A percentile compares a stretch with the other conserved stretches of the same genome.
Conservation (phyloP, 2,888 invertebrate species). For the Aquatica leii region DNA sequence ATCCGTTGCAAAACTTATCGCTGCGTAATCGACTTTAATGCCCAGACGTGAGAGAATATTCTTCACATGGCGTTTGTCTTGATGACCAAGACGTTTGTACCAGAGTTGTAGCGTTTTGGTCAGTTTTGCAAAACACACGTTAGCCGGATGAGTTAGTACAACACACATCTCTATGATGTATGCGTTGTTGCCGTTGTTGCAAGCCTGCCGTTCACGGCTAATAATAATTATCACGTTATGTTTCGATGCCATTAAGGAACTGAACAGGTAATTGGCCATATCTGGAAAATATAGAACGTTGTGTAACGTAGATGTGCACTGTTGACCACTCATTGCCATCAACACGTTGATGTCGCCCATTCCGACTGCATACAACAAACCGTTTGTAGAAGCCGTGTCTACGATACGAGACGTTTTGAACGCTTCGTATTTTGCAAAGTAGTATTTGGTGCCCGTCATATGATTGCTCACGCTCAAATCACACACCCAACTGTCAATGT, state of each 20-base stretch:
- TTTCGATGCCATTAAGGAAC: background rate
- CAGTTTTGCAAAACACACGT: background rate
- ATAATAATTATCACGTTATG: background rate
- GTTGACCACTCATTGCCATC: background rate
- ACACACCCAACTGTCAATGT: too few species aligned
- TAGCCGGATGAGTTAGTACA: background rate
- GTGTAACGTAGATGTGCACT: conserved; percentile 2
- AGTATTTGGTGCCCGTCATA: background rate
- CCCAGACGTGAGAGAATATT: too few species aligned
- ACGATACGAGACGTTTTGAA: too few species aligned
- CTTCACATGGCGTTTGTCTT: too few species aligned
- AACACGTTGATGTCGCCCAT: too few species aligned
- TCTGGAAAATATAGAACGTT: background rate
- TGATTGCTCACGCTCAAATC: background rate
- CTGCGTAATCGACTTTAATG: background rate
- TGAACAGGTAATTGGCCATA: conserved; percentile 2
- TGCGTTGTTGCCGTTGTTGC: background rate
- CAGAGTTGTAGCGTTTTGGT: too few species aligned
- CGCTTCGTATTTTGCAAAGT: background rate
- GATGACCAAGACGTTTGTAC: too few species aligned
- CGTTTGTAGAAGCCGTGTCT: too few species aligned
- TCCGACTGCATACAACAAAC: too few species aligned
- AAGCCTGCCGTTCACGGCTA: background rate
- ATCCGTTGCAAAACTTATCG: background rate
- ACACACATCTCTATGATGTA: too few species aligned